Evolutionary conservation across 2,888 invertebrate genomes (phyloP).

Genomic region (Ephialtes manifestator): DNA sequence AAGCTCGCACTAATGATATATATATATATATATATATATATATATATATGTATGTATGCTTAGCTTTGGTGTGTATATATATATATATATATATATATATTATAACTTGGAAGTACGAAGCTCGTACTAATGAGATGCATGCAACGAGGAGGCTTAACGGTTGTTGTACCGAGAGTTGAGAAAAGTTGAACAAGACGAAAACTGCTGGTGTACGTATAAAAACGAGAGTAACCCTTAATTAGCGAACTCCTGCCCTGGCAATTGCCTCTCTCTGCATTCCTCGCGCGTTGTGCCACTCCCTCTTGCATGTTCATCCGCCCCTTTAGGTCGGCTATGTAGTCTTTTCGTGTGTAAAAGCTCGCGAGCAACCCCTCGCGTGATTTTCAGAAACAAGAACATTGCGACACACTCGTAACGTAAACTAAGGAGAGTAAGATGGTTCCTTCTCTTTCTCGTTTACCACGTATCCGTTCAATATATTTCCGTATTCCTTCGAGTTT

Average conservation of each 20-base stretch:
- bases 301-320: conserved; percentile 66
- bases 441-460: not conserved
- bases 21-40: not conserved
- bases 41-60: not conserved
- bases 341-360: conserved; percentile 38
- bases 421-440: not conserved
- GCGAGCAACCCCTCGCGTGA: conserved; percentile 39
- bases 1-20: conserved; percentile 69
- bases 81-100: conserved; percentile 7
- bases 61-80: no score
- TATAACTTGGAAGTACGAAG: not conserved
- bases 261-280: conserved; percentile 78
- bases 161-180: conserved; percentile 45
- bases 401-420: not conserved
- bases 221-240: conserved; percentile 80
- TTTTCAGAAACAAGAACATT: not conserved
- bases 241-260: conserved; percentile 79
- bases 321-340: conserved; percentile 42
- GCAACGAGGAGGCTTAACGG: conserved; percentile 55
- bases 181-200: conserved; percentile 39
- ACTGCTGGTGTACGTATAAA: conserved; percentile 8
- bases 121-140: conserved; percentile 71
- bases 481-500: conserved; percentile 18
- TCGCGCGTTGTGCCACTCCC: conserved; percentile 69
- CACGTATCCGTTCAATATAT: conserved; percentile 9